Base-by-base conservation (phyloP, 2,113 vertebrate species). In the Dromiciops gliroides region DNA sequence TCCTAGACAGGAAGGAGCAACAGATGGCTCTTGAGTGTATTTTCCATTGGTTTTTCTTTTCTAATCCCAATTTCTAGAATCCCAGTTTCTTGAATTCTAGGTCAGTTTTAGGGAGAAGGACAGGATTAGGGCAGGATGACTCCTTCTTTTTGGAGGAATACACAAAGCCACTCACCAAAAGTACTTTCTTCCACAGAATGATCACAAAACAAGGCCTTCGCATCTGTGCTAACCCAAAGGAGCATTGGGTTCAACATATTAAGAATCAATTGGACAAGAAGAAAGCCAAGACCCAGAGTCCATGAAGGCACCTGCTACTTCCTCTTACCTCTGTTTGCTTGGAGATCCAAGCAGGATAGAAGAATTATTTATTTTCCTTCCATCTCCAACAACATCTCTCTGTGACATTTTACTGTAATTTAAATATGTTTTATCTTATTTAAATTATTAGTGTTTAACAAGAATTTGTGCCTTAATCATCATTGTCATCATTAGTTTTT, bases 181-280 rank as follows among this genome's bases (percentile, higher is more conserved):
- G 0, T 11, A 90, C 50, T 24, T 93, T 50, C n/a, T 28, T 12
- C 56, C 50, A 37, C 50, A 97, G 93, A 51, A 90, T 95, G 60
- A 56, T 0, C 2, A 92, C 92, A 26, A 95, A 47, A 22, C 12
- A 0, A 24, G 25, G 2, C 89, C 60, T 16, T 51, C 94, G 97
- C 8, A 3, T 98, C 92, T 91, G 94, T 51, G 93, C 91, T 0
- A 0, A 56, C n/a, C 24, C 49, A 4, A 89, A 53, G 52, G 24
- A 95, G n/a, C 94, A 50, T 2, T 97, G 97, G 91, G 93, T 92
- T 48, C 12, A 19, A 92, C 6, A 48, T 11, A 37, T 93, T 1
- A 91, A 95, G 89, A 50, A 44, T 50, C 0, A 8, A 0, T 89
- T 96, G 23, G 8, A 25, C 3, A 8, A 19, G 37, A 90, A 83